Evolutionary conservation across 2,888 invertebrate genomes (phyloP).

Genomic region (Pseudoips prasinana): DNA sequence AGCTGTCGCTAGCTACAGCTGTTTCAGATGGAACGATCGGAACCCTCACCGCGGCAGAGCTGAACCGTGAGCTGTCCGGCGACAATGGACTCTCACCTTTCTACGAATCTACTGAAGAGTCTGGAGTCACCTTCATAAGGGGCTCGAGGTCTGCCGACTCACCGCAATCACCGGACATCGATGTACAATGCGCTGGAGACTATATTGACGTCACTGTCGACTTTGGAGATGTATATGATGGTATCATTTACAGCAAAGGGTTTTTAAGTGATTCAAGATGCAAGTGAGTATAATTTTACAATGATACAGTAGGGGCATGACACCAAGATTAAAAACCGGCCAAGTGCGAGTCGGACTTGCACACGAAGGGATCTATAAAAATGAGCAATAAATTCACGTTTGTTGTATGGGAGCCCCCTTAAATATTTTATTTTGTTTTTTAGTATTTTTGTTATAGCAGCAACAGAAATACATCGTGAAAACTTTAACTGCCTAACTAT

Average conservation of each 20-base stretch:
- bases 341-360: too few relatives aligned
- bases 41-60: slow-evolving; percentile 68
- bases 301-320: neutral
- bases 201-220: slow-evolving; percentile 84
- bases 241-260: slow-evolving; percentile 87
- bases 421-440: too few relatives aligned
- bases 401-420: too few relatives aligned
- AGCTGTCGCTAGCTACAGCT: slow-evolving; percentile 81
- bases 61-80: slow-evolving; percentile 65
- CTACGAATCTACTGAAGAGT: slow-evolving; percentile 63
- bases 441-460: too few relatives aligned
- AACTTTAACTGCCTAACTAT: too few relatives aligned
- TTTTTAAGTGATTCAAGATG: slow-evolving; percentile 85
- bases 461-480: too few relatives aligned
- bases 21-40: slow-evolving; percentile 60
- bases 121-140: slow-evolving; percentile 69
- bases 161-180: slow-evolving; percentile 73
- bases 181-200: slow-evolving; percentile 82
- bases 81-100: slow-evolving; percentile 66
- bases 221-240: slow-evolving; percentile 84
- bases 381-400: too few relatives aligned
- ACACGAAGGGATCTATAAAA: too few relatives aligned
- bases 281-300: slow-evolving; percentile 74
- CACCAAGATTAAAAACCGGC: neutral
- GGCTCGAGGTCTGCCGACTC: slow-evolving; percentile 79